phyloP scores from a whole-genome alignment of 2,113 vertebrate genomes.

The Platichthys flesus region DNA sequence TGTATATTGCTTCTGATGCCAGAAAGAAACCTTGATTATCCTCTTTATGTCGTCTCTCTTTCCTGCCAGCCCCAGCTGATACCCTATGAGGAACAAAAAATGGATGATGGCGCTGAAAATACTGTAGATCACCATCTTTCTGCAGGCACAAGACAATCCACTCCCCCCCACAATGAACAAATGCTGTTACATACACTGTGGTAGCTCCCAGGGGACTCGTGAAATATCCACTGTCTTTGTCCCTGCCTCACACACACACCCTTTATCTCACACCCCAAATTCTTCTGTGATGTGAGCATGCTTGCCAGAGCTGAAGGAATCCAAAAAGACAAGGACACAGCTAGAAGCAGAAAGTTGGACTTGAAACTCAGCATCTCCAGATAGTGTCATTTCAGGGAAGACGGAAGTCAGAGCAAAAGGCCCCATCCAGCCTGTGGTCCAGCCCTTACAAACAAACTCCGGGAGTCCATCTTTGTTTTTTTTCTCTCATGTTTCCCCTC shows the following conservation, averaged over 20 bases:
- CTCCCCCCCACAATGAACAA: slow-evolving; percentile 21
- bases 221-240: slow-evolving; percentile 12
- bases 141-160: slow-evolving; percentile 16
- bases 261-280: slow-evolving; percentile 7
- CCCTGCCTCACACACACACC: neutral
- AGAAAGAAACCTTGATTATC: slow-evolving; percentile 6
- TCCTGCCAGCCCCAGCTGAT: slow-evolving; percentile 26
- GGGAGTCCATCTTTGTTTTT: slow-evolving; percentile 31
- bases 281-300: slow-evolving; percentile 17
- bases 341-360: slow-evolving; percentile 16
- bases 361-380: slow-evolving; percentile 6
- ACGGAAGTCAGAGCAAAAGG: slow-evolving; percentile 42
- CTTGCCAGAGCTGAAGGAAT: slow-evolving; percentile 21
- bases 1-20: slow-evolving; percentile 50
- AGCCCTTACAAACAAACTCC: slow-evolving; percentile 30
- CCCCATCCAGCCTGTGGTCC: slow-evolving; percentile 11
- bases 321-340: slow-evolving; percentile 36
- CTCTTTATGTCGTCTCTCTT: slow-evolving; percentile 33
- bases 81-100: slow-evolving; percentile 24
- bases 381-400: slow-evolving; percentile 19
- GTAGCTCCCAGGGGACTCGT: slow-evolving; percentile 23
- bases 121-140: slow-evolving; percentile 45
- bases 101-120: slow-evolving; percentile 16
- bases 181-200: slow-evolving; percentile 23
- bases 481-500: slow-evolving; percentile 21